These are phyloP conservation scores for Leptopilina boulardi DNA, from an alignment of 1,140 invertebrate species.

Conservation along the genomic window DNA sequence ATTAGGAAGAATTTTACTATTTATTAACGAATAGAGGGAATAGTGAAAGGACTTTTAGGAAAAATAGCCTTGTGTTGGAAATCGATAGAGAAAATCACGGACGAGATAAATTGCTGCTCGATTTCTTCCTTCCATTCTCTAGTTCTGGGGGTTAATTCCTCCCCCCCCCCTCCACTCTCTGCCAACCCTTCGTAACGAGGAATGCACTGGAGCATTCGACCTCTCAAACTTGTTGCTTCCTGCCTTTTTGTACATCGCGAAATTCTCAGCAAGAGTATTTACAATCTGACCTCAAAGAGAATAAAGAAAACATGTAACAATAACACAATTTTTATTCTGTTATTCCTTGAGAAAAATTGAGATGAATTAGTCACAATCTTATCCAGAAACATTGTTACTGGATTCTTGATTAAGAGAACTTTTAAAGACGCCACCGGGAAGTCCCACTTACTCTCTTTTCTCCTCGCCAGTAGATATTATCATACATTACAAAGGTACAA, in stretches of 20 bases:
- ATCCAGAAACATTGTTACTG: too few relatives aligned
- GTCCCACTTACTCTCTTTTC: too few relatives aligned
- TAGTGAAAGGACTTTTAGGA: background rate
- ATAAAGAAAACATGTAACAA: background rate
- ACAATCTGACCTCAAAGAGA: background rate
- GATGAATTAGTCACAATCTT: too few relatives aligned
- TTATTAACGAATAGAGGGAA: too few relatives aligned
- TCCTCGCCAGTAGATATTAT: too few relatives aligned
- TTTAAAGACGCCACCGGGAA: too few relatives aligned
- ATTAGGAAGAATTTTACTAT: too few relatives aligned
- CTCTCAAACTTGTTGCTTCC: conserved; percentile 23
- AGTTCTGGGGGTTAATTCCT: background rate
- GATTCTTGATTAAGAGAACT: too few relatives aligned
- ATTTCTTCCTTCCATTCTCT: background rate
- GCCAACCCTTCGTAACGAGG: background rate
- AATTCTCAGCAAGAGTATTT: background rate
- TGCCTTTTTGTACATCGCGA: background rate
- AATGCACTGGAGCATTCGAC: conserved; percentile 22
- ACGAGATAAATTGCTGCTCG: conserved; percentile 9
- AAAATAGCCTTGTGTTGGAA: background rate
- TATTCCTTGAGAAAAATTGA: background rate
- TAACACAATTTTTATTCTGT: background rate
- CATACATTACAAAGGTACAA: too few relatives aligned
- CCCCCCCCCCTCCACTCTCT: background rate
- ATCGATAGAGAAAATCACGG: background rate